Conservation (phyloP, 2,797 vertebrate species). For the Coccyzus lansbergi region DNA sequence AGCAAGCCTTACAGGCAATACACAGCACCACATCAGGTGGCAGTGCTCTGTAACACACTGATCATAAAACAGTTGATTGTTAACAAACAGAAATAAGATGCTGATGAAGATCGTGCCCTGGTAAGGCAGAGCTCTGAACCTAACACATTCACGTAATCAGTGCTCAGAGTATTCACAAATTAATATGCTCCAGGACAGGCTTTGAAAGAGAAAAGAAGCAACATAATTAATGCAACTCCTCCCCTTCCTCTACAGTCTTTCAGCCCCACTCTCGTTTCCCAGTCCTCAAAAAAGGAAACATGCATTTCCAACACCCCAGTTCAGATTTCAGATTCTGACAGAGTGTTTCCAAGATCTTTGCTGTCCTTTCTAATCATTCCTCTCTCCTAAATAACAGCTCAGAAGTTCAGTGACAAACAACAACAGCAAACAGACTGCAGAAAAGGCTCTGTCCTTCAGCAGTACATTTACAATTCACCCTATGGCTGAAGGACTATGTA, state of each 20-base stretch:
- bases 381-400: not conserved
- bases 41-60: not conserved
- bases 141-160: accelerated
- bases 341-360: not conserved
- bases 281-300: not conserved
- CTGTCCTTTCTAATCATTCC: not conserved
- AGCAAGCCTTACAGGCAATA: not conserved
- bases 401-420: not conserved
- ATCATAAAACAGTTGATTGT: not conserved
- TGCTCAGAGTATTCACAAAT: not conserved
- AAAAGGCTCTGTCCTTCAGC: not conserved
- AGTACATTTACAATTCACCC: accelerated
- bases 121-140: not conserved
- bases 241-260: not conserved
- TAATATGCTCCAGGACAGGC: accelerated
- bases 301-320: not conserved
- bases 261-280: not conserved
- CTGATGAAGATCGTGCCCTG: not conserved
- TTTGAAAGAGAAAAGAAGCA: not conserved
- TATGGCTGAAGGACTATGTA: not conserved
- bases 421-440: not conserved
- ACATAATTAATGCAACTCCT: not conserved
- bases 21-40: not conserved
- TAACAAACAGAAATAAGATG: not conserved
- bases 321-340: not conserved